These are phyloP conservation scores for Phrixothrix hirtus DNA, from an alignment of 2,888 invertebrate species.

Conservation along the genomic window DNA sequence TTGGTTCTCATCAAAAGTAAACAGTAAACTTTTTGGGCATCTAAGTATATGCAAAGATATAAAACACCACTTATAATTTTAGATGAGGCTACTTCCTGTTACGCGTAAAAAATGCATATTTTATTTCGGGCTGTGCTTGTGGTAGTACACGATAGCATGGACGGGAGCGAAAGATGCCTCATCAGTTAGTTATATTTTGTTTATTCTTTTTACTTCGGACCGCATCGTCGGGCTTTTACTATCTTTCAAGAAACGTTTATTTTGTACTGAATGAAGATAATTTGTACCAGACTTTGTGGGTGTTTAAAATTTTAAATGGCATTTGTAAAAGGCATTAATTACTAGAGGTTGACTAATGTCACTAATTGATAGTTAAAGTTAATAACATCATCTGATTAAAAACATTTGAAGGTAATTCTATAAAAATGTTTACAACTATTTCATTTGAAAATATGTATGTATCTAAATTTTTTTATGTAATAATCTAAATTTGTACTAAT, in stretches of 20 bases:
- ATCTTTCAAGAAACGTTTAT: neutral
- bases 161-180: too few relatives aligned
- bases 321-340: neutral
- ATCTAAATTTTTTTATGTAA: too few relatives aligned
- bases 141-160: conserved; percentile 19
- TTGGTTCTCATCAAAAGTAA: conserved; percentile 1
- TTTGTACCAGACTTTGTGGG: neutral
- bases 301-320: neutral
- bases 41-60: conserved; percentile 19
- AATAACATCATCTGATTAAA: too few relatives aligned
- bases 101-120: conserved; percentile 34
- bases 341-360: too few relatives aligned
- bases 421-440: too few relatives aligned
- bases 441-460: too few relatives aligned
- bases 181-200: too few relatives aligned
- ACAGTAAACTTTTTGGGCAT: conserved; percentile 6
- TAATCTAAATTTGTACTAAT: too few relatives aligned
- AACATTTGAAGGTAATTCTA: too few relatives aligned
- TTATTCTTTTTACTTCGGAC: too few relatives aligned
- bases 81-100: conserved; percentile 42
- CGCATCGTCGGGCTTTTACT: too few relatives aligned
- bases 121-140: conserved; percentile 26
- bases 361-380: too few relatives aligned
- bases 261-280: neutral
- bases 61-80: conserved; percentile 38